phyloP scores from a whole-genome alignment of 92 coral and sea anemone species.

The Parazoanthus atlanticus region DNA sequence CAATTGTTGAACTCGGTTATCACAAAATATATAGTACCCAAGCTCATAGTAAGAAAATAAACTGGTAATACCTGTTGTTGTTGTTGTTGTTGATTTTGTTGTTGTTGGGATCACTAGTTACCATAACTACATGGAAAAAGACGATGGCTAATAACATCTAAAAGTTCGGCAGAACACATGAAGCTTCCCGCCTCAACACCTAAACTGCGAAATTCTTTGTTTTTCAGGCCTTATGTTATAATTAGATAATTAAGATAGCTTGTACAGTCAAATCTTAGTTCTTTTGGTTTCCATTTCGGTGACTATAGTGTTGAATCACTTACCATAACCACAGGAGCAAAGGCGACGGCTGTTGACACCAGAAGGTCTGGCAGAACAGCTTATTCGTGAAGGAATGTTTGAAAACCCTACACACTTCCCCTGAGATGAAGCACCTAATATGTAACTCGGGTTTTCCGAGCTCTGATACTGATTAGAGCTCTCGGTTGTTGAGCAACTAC shows the following conservation, averaged over 20 bases:
- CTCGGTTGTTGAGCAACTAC: neutral
- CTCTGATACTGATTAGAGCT: neutral
- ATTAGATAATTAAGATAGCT: neutral
- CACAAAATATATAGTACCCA: too few relatives aligned
- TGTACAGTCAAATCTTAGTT: neutral
- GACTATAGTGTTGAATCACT: neutral
- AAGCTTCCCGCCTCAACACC: too few relatives aligned
- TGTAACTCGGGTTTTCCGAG: neutral
- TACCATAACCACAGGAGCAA: conserved; percentile 6
- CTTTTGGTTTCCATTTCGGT: neutral
- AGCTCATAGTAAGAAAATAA: too few relatives aligned
- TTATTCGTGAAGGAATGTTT: conserved; percentile 4
- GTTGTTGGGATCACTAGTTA: too few relatives aligned
- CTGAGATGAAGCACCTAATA: neutral
- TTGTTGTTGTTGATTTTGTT: too few relatives aligned
- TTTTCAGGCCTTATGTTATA: too few relatives aligned
- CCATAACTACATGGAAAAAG: too few relatives aligned
- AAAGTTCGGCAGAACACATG: too few relatives aligned
- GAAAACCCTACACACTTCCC: conserved; percentile 12
- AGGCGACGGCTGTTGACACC: neutral
- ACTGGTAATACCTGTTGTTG: too few relatives aligned
- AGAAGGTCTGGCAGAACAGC: conserved; percentile 1
- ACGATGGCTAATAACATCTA: too few relatives aligned
- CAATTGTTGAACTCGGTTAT: too few relatives aligned
- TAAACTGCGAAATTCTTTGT: too few relatives aligned